Base-by-base conservation (phyloP, 2,888 invertebrate genomes). In the Petrolisthes manimaculis region DNA sequence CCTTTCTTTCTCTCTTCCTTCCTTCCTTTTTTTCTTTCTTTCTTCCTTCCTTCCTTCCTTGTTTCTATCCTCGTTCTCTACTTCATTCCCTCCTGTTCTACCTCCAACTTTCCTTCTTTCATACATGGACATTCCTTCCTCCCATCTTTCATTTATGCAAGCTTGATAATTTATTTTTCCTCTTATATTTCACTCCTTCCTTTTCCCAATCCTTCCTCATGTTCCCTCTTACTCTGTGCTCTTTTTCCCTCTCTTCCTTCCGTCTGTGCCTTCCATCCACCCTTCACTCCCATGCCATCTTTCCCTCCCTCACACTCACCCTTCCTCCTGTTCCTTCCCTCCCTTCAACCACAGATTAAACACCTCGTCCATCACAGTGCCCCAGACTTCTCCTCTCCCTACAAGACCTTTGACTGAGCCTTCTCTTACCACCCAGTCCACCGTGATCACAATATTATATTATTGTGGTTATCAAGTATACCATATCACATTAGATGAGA, bases 321-420 rank as follows among this genome's bases (percentile, higher is more conserved):
- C 53, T 18, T n/a, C 37, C 69, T 53, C 51, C 53, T 18, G 51
- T 69, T 18, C 37, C 53, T n/a, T 53, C 69, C n/a, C 55, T 67
- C 51, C 82, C 55, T 67, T 53, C 82, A 24, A 9, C 82, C 37
- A 67, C 67, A 69, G 67, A 82, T 82, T 82, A 82, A 82, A 82
- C 82, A 82, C 67, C 82, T 82, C 82, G 69, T 82, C 69, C 82
- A 82, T 82, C 82, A 82, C 82, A 67, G 82, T 82, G 61, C 82
- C 37, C 51, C 69, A 18, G 67, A 51, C 9, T 53, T 24, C 67
- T 53, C 53, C 69, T 69, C 69, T 69, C 69, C 67, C 69, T 69
- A 82, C 82, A 82, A 82, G 82, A 67, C 56, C 54, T 56, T 21
- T 21, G 67, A 53, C 37, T 37, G 82, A 51, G 51, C 21, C 69